Conservation (phyloP, 2,797 vertebrate species). For the Lepilemur ruficaudatus region DNA sequence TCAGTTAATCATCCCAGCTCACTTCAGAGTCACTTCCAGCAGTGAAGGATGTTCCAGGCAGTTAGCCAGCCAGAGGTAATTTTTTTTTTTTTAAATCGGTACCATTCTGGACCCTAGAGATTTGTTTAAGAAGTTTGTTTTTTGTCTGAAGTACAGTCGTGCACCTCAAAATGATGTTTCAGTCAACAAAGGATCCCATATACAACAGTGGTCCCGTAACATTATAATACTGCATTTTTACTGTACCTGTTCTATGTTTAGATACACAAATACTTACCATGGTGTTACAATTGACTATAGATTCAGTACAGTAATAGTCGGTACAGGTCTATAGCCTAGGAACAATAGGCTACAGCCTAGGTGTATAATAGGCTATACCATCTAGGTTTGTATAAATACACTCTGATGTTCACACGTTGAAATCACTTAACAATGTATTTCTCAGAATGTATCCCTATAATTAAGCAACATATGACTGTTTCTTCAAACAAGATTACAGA, state of each 20-base stretch:
- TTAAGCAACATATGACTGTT: background rate
- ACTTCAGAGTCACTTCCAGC: slow-evolving; percentile 74
- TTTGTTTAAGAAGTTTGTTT: slow-evolving; percentile 60
- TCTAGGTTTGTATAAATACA: background rate
- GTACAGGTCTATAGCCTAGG: background rate
- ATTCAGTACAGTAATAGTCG: background rate
- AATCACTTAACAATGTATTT: background rate
- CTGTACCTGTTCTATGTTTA: background rate
- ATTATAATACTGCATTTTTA: background rate
- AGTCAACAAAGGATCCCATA: background rate
- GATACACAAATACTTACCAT: background rate
- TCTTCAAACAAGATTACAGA: slow-evolving; percentile 55
- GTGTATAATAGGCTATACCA: background rate
- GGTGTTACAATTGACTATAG: background rate
- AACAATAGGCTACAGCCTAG: background rate
- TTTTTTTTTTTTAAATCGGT: slow-evolving; percentile 51
- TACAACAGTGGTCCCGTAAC: background rate
- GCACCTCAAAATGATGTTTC: background rate
- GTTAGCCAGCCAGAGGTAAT: background rate
- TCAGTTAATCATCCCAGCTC: slow-evolving; percentile 74
- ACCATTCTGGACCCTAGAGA: slow-evolving; percentile 64
- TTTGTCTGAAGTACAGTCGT: slow-evolving; percentile 48
- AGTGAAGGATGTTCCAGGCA: slow-evolving; percentile 61
- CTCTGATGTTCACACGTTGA: background rate
- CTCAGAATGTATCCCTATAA: background rate